Conservation (phyloP, 92 coral and sea anemone genomes). For the Zoanthus gigantus region DNA sequence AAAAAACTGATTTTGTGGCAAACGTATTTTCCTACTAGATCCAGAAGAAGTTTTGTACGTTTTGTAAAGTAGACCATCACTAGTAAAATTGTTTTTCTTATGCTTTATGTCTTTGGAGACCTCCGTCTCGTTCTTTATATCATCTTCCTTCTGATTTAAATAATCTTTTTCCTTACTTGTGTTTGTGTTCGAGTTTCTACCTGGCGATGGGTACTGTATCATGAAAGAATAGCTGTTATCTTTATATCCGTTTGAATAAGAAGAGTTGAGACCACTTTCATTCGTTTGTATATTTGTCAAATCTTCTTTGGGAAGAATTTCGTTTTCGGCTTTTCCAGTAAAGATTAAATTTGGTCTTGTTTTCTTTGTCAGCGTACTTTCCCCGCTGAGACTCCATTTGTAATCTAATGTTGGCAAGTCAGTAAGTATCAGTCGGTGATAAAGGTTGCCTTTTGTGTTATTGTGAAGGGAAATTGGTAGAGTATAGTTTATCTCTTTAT, state of each 20-base stretch:
- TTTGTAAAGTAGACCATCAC: background rate
- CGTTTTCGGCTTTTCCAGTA: conserved; percentile 23
- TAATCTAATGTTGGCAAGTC: background rate
- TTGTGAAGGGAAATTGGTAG: background rate
- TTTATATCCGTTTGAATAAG: background rate
- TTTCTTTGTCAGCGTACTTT: background rate
- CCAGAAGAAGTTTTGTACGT: background rate
- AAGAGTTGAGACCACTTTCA: background rate
- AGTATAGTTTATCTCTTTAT: background rate
- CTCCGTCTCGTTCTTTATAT: background rate
- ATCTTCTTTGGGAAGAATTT: background rate
- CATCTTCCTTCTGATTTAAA: background rate
- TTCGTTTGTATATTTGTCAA: background rate
- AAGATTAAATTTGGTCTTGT: background rate
- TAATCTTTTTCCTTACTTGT: background rate
- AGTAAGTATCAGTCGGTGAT: background rate
- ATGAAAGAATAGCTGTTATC: background rate
- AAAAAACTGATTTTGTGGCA: background rate
- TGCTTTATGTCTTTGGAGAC: background rate
- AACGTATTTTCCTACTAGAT: background rate
- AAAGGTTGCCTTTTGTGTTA: background rate
- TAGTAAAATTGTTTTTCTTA: background rate
- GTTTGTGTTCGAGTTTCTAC: background rate
- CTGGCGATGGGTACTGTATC: background rate
- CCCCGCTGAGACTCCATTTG: background rate